Percentiles rank a stretch among this genome's conserved stretches.
Conservation (phyloP, 2,797 vertebrate genomes). For the Anabacerthia variegaticeps region DNA sequence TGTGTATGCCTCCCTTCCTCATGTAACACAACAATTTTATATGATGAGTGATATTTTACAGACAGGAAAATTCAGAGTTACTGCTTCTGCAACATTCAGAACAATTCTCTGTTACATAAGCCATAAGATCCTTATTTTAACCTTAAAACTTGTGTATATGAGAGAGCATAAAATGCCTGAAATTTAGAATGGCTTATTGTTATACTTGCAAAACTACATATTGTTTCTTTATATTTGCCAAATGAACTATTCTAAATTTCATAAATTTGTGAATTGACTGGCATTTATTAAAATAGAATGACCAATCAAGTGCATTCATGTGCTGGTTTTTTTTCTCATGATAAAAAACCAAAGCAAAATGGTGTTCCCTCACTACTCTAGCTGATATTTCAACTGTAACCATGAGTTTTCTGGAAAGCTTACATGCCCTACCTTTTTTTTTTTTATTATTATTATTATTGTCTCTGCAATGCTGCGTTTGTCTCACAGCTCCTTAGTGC, state of each 20-base stretch:
- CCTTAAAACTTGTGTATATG: not conserved
- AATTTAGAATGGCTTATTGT: not conserved
- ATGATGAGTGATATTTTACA: not conserved
- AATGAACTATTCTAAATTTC: not conserved
- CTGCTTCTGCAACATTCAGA: not conserved
- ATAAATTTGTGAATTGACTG: not conserved
- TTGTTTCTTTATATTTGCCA: not conserved
- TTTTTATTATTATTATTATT: not conserved
- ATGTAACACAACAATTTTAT: not conserved
- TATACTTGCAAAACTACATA: not conserved
- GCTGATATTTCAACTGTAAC: not conserved
- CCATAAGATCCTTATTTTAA: not conserved
- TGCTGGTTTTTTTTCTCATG: not conserved
- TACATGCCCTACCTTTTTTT: not conserved
- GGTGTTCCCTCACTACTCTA: not conserved
- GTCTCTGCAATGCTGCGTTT: not conserved
- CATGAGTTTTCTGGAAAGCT: not conserved
- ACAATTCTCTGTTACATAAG: not conserved
- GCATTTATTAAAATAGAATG: not conserved
- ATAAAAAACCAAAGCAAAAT: not conserved
- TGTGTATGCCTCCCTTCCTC: not conserved
- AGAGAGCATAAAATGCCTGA: not conserved
- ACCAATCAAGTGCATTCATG: not conserved
- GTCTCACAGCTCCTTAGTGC: not conserved
- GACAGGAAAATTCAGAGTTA: not conserved